Conservation (phyloP, 2,113 vertebrate genomes). For the Gallinago undulata region DNA sequence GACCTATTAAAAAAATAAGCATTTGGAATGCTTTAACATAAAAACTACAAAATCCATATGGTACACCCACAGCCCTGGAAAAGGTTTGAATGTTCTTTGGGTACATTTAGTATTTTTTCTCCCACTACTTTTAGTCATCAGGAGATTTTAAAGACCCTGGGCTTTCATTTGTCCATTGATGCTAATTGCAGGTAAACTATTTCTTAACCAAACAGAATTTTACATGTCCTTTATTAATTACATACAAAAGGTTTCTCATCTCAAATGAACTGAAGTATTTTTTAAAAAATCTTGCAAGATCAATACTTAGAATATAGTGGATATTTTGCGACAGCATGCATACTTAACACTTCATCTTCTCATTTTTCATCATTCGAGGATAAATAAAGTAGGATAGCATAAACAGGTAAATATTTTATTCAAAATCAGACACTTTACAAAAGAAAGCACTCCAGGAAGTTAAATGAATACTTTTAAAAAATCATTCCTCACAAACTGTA, state of each 20-base stretch:
- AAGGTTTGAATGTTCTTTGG: neutral
- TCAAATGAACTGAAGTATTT: neutral
- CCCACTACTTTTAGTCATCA: constrained; percentile 8
- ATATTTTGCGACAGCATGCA: neutral
- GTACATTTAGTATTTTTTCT: constrained; percentile 16
- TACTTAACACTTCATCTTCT: neutral
- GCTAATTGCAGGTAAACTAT: neutral
- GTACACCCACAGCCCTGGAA: constrained; percentile 5
- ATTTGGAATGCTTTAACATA: neutral
- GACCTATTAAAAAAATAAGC: neutral
- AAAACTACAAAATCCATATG: neutral
- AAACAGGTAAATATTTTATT: neutral
- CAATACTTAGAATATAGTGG: neutral
- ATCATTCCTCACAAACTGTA: neutral
- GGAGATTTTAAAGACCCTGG: neutral
- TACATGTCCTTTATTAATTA: neutral
- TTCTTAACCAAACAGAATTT: neutral
- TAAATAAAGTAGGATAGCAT: neutral
- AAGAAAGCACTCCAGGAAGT: neutral
- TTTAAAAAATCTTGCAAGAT: neutral
- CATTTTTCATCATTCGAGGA: neutral
- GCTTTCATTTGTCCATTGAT: neutral
- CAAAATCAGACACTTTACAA: neutral
- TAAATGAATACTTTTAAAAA: neutral
- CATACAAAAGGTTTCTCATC: neutral